These are phyloP conservation scores for Ursus arctos DNA, from an alignment of 2,113 vertebrate genomes.

Conservation along the genomic window DNA sequence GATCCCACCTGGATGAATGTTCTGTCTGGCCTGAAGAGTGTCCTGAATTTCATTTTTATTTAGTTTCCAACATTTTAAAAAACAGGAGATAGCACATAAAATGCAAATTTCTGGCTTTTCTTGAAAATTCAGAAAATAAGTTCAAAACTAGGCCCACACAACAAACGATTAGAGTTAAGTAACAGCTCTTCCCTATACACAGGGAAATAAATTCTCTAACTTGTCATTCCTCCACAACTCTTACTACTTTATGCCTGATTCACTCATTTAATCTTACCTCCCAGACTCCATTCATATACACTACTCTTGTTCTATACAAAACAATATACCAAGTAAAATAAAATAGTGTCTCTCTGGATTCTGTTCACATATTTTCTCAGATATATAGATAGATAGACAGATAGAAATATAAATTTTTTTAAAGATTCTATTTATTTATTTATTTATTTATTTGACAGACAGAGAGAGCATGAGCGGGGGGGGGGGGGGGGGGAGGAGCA, in stretches of 20 bases:
- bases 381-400: neutral
- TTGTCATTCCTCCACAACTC: neutral
- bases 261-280: neutral
- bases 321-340: neutral
- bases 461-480: no score
- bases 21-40: neutral
- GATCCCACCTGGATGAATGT: neutral
- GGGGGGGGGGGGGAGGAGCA: no score
- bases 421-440: no score
- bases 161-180: neutral
- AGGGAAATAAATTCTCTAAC: neutral
- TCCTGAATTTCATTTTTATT: slow-evolving; percentile 6
- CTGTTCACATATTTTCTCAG: slow-evolving; percentile 16
- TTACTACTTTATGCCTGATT: neutral
- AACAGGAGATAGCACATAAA: slow-evolving; percentile 25
- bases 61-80: slow-evolving; percentile 26
- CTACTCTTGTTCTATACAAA: neutral
- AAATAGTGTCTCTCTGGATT: neutral
- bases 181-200: neutral
- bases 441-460: no score
- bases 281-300: neutral
- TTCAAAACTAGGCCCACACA: neutral
- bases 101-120: neutral
- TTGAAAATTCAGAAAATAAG: slow-evolving; percentile 43
- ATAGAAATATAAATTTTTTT: neutral